Conservation (phyloP, 2,113 vertebrate species). For the Platanista minor region DNA sequence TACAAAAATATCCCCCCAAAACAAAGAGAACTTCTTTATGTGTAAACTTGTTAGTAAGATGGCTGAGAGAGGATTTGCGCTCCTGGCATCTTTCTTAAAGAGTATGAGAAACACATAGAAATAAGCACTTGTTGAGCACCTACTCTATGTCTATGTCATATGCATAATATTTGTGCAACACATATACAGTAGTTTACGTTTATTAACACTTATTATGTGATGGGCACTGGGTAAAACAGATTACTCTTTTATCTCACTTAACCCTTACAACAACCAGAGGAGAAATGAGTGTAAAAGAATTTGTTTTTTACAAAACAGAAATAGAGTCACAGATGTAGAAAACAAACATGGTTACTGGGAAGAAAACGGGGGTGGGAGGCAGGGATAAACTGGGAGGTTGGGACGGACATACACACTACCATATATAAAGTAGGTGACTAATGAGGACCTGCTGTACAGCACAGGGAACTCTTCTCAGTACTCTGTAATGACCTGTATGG, state of each 20-base stretch:
- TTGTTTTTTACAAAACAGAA: neutral
- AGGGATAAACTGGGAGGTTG: neutral
- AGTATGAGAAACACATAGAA: neutral
- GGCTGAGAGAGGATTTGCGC: neutral
- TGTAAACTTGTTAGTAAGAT: neutral
- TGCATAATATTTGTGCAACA: rapidly evolving
- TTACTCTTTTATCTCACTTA: neutral
- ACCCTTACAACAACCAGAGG: neutral
- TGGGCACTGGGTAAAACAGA: neutral
- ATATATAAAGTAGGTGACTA: neutral
- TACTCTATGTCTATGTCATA: too few species aligned
- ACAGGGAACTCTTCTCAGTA: neutral
- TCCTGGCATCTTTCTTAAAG: neutral
- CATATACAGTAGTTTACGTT: rapidly evolving
- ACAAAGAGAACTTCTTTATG: neutral
- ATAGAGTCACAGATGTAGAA: neutral
- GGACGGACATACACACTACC: neutral
- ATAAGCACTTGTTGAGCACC: neutral
- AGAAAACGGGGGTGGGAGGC: neutral
- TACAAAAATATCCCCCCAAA: neutral
- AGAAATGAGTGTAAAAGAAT: neutral
- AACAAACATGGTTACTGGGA: neutral
- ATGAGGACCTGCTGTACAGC: neutral
- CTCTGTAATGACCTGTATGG: neutral
- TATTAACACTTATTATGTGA: neutral